These are phyloP conservation scores for Cheilosia soror DNA, from an alignment of 2,888 invertebrate genomes.

Conservation along the genomic window DNA sequence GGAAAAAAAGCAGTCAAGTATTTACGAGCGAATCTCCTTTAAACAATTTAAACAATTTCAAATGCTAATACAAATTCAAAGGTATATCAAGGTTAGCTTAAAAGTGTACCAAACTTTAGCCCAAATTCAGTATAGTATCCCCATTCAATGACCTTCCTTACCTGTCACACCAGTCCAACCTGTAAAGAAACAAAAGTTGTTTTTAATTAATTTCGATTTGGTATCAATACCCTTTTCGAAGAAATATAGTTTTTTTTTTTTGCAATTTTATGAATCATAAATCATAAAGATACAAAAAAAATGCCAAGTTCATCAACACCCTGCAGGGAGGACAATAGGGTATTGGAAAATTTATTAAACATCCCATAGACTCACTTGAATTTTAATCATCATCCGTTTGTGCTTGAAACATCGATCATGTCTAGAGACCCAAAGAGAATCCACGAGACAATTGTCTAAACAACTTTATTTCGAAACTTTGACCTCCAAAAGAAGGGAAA, in stretches of 20 bases:
- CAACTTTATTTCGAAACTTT: constrained; percentile 23
- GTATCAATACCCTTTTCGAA: constrained; percentile 7
- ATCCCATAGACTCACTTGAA: constrained; percentile 20
- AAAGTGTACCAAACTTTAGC: not conserved
- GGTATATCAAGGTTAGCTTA: not conserved
- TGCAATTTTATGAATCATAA: constrained; percentile 3
- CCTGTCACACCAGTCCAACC: constrained; percentile 24
- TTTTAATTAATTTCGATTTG: constrained; percentile 27
- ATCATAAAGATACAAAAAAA: constrained; percentile 5
- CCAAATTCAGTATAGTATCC: not conserved
- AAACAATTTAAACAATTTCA: constrained; percentile 8
- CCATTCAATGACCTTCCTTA: constrained; percentile 37
- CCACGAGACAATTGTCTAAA: not conserved
- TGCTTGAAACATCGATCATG: constrained; percentile 6
- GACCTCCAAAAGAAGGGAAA: not conserved
- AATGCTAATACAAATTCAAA: not conserved
- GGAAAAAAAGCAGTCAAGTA: constrained; percentile 6
- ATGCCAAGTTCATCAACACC: not conserved
- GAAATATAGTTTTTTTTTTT: not conserved
- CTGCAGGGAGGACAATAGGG: constrained; percentile 4
- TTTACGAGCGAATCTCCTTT: constrained; percentile 25
- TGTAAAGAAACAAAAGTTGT: constrained; percentile 1
- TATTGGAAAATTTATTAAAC: constrained; percentile 13
- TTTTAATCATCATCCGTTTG: constrained; percentile 40
- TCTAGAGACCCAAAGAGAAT: constrained; percentile 15